Conservation (phyloP, 2,888 invertebrate genomes). For the Oscheius sp. region DNA sequence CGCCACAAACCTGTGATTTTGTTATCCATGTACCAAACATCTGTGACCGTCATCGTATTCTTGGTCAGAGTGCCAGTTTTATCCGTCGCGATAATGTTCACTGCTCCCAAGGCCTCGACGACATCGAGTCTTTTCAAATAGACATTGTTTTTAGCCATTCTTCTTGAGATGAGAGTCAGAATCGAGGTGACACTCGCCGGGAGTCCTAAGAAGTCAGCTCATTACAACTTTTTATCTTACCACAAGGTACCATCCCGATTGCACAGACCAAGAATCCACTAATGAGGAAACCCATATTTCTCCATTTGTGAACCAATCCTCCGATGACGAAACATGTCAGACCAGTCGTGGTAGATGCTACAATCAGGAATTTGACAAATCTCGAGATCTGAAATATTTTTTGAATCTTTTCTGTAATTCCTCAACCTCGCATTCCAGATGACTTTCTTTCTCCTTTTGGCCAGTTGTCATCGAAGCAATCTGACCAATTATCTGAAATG, state of each 20-base stretch:
- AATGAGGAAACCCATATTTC: slow-evolving; percentile 39
- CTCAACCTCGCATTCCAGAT: slow-evolving; percentile 6
- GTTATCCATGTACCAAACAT: slow-evolving; percentile 48
- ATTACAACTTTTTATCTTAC: not conserved
- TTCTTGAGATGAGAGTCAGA: slow-evolving; percentile 46
- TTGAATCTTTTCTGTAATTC: not conserved
- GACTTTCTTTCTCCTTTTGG: slow-evolving; percentile 22
- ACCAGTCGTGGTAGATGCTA: slow-evolving; percentile 30
- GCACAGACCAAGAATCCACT: slow-evolving; percentile 45
- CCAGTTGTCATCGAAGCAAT: slow-evolving; percentile 39
- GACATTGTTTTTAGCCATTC: slow-evolving; percentile 46
- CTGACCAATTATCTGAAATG: slow-evolving; percentile 40
- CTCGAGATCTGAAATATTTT: slow-evolving; percentile 19
- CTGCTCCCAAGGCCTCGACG: slow-evolving; percentile 46
- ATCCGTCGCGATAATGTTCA: slow-evolving; percentile 48
- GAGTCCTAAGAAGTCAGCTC: slow-evolving; percentile 9
- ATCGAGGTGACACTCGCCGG: slow-evolving; percentile 50
- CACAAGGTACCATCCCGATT: slow-evolving; percentile 44
- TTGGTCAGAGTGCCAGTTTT: slow-evolving; percentile 59
- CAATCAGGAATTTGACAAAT: slow-evolving; percentile 41
- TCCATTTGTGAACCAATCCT: slow-evolving; percentile 40
- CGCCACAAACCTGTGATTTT: slow-evolving; percentile 32
- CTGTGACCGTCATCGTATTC: slow-evolving; percentile 57
- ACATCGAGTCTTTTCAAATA: slow-evolving; percentile 47
- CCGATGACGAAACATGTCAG: slow-evolving; percentile 38